phyloP scores from a whole-genome alignment of 2,888 invertebrate genomes.

The Dicranocentrus wangi region DNA sequence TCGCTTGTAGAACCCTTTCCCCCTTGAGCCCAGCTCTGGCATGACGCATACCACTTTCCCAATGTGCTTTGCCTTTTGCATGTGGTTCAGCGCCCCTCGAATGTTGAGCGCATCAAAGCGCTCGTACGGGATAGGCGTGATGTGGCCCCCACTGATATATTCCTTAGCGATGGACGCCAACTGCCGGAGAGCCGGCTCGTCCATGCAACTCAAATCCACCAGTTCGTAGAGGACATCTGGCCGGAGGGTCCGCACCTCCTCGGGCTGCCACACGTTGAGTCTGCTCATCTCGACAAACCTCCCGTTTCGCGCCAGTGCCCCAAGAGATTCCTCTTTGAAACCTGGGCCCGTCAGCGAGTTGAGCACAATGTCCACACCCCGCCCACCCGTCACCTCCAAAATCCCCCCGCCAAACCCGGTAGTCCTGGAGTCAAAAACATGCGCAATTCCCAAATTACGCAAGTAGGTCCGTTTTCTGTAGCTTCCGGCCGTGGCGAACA shows the following conservation, averaged over 20 bases:
- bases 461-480: too few relatives aligned
- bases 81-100: conserved; percentile 34
- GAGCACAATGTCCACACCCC: too few relatives aligned
- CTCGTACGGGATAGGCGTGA: conserved; percentile 30
- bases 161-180: too few relatives aligned
- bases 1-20: too few relatives aligned
- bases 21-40: too few relatives aligned
- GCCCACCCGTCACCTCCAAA: too few relatives aligned
- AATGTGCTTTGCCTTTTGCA: conserved; percentile 48
- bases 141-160: not conserved
- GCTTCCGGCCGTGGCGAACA: conserved; percentile 38
- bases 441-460: too few relatives aligned
- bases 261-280: conserved; percentile 19
- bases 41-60: conserved; percentile 47
- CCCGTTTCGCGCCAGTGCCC: not conserved
- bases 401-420: too few relatives aligned
- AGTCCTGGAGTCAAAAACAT: too few relatives aligned
- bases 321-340: too few relatives aligned
- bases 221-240: conserved; percentile 30
- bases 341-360: too few relatives aligned
- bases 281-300: conserved; percentile 40
- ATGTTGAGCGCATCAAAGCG: conserved; percentile 31
- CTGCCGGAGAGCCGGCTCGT: not conserved
- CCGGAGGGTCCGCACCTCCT: not conserved
- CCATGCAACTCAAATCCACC: not conserved